These are phyloP conservation scores for Catharus ustulatus DNA, from an alignment of 2,797 vertebrate species.

Conservation along the genomic window DNA sequence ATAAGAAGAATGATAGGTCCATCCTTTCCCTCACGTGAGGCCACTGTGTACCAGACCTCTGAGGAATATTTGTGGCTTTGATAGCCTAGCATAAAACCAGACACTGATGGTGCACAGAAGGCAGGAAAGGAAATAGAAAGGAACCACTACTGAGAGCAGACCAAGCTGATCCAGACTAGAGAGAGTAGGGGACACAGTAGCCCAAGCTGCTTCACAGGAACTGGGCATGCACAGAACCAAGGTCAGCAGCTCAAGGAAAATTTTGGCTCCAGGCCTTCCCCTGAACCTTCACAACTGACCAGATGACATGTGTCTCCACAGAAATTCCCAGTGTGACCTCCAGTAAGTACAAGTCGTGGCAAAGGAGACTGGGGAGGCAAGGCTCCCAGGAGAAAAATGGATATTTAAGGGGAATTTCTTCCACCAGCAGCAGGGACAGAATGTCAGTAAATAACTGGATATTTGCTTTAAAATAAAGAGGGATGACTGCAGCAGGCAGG, in stretches of 20 bases:
- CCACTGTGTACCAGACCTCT: no score
- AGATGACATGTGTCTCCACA: background rate
- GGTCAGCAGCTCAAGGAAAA: background rate
- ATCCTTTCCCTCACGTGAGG: background rate
- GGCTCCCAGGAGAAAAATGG: background rate
- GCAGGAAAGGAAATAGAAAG: background rate
- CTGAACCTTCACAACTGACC: fast-evolving
- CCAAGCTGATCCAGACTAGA: background rate
- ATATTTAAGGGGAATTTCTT: background rate
- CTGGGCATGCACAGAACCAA: background rate
- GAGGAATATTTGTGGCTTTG: background rate
- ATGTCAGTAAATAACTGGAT: background rate
- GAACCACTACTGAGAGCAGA: background rate
- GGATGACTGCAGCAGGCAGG: background rate
- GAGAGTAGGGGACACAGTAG: fast-evolving
- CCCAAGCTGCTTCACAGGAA: background rate
- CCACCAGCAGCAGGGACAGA: background rate
- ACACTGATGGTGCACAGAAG: background rate
- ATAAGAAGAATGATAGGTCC: background rate
- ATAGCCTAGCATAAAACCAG: background rate
- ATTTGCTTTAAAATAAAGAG: background rate
- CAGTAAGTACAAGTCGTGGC: background rate
- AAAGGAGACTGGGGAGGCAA: background rate
- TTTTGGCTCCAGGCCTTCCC: background rate
- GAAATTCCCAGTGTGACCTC: background rate